A percentile compares a stretch with the other conserved stretches of the same genome.
phyloP scores from a whole-genome alignment of 1,140 invertebrate genomes.

The Goniozus legneri region DNA sequence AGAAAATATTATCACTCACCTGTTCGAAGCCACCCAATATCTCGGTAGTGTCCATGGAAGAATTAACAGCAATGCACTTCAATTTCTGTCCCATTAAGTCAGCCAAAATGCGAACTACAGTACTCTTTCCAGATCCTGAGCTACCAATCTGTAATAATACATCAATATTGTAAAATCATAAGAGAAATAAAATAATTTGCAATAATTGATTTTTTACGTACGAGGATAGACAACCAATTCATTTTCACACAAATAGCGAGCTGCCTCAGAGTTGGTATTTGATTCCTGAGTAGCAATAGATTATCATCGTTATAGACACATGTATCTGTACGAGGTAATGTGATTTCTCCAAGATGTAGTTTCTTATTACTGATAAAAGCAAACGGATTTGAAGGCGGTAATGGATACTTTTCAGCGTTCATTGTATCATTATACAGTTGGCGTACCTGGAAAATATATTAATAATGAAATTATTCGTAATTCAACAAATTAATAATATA shows the following conservation, averaged over 20 bases:
- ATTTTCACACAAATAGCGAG: constrained; percentile 80
- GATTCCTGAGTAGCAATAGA: constrained; percentile 64
- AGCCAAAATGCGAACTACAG: constrained; percentile 73
- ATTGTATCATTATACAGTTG: constrained; percentile 63
- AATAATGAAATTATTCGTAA: no score
- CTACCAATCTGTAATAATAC: constrained; percentile 64
- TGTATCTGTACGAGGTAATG: constrained; percentile 42
- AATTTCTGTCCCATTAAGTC: constrained; percentile 71
- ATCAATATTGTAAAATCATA: constrained; percentile 4
- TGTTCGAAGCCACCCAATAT: constrained; percentile 96
- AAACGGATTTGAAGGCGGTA: constrained; percentile 48
- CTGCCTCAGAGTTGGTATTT: constrained; percentile 66
- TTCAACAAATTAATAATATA: neutral
- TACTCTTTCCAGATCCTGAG: constrained; percentile 78
- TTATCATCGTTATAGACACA: constrained; percentile 49
- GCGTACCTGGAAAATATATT: constrained; percentile 48
- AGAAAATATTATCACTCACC: no score
- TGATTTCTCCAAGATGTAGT: constrained; percentile 61
- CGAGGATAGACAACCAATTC: constrained; percentile 90
- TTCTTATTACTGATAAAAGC: constrained; percentile 54
- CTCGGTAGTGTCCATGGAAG: constrained; percentile 93
- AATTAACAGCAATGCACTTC: constrained; percentile 79
- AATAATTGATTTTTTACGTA: no score
- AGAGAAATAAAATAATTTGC: no score
- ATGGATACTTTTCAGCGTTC: constrained; percentile 48